These are phyloP conservation scores for Neoniphon sammara DNA, from an alignment of 2,797 vertebrate genomes.

Conservation along the genomic window DNA sequence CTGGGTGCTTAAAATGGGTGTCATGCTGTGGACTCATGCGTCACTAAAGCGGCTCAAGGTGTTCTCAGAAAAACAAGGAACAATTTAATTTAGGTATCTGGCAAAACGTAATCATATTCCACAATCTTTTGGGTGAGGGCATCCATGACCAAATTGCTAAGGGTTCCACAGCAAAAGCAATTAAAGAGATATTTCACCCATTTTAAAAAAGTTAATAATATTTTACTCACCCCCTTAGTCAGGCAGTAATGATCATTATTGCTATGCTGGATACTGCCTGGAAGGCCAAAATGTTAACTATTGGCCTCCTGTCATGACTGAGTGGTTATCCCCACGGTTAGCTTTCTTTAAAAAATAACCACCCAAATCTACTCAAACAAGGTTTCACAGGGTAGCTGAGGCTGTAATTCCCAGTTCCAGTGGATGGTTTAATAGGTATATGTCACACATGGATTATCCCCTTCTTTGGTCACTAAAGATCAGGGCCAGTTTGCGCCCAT, in stretches of 20 bases:
- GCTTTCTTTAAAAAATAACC: no score
- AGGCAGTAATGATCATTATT: no score
- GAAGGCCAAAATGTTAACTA: no score
- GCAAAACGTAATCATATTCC: not conserved
- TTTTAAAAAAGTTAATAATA: no score
- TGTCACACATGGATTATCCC: constrained; percentile 29
- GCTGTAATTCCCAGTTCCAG: constrained; percentile 46
- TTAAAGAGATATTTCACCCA: no score
- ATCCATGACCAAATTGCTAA: not conserved
- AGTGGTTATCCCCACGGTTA: no score
- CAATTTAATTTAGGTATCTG: not conserved
- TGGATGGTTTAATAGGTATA: constrained; percentile 42
- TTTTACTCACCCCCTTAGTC: no score
- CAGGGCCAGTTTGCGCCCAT: constrained; percentile 47
- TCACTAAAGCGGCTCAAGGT: not conserved
- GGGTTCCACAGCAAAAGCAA: not conserved
- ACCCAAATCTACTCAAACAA: no score
- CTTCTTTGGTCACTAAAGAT: constrained; percentile 54
- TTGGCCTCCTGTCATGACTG: no score
- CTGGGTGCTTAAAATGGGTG: not conserved
- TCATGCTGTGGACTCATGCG: not conserved
- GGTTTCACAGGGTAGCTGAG: not conserved
- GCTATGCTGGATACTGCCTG: no score
- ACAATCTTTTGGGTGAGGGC: not conserved
- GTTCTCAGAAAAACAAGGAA: not conserved